Base-by-base conservation (phyloP, 2,797 vertebrate genomes). In the Myoxocephalus aenaeus region DNA sequence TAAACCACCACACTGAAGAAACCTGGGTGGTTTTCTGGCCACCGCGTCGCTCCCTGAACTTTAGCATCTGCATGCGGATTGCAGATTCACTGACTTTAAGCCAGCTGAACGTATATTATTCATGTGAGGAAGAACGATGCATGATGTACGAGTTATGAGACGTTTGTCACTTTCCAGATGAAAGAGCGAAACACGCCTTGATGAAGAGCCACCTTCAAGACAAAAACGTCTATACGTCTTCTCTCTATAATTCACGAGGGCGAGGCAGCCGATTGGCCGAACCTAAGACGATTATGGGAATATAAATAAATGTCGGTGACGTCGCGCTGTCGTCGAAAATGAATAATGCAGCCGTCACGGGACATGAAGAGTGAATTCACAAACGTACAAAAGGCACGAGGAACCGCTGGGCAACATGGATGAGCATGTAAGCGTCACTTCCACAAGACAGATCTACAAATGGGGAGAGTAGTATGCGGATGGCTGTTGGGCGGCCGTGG, bases 221-320 rank as follows among this genome's bases (percentile, higher is more conserved):
- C 25, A 32, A 67, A 32, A 67, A 59, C 22, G 18, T 36, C 27
- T 7, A 14, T 1, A 51, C 42, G 0, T 68, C 67, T 14, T 18
- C 51, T 1, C 13, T 34, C n/a, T 46, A 17, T n/a, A 14, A 72
- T 62, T 38, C 36, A n/a, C 5, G 7, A 61, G 2, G 25, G 54
- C 3, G 51, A 68, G 50, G 75, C 22, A 15, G 68, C 74, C 1
- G 38, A 69, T 61, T 58, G 32, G 29, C 18, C 3, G 34, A 51
- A 29, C 56, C 2, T 76, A 80, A 87, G 58, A 51, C 64, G 75
- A 88, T 89, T 85, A 83, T 1, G 1, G 63, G 58, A 53, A 61
- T 54, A 86, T 76, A 87, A 91, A 88, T 88, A 89, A 78, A 83
- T 75, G 66, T 80, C 59, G 58, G 22, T 10, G 44, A 77, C 14